Evolutionary conservation across 2,113 vertebrate genomes (phyloP).

Genomic region (Amblyopsis rosae): DNA sequence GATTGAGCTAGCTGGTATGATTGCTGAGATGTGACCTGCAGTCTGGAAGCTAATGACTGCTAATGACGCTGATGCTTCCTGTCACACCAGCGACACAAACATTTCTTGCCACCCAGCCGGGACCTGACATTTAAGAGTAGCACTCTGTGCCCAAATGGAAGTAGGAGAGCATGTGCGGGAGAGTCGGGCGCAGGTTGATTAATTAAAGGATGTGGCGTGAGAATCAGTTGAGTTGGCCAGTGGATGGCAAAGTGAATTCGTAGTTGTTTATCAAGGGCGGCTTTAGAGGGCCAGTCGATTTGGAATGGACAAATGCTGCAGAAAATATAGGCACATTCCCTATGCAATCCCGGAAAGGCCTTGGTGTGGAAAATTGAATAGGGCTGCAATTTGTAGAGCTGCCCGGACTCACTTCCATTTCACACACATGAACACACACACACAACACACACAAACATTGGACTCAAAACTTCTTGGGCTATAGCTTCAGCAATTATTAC

Average conservation of each 20-base stretch:
- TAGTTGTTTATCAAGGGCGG: constrained; percentile 32
- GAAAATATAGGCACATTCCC: constrained; percentile 30
- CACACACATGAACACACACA: constrained; percentile 2
- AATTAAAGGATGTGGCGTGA: background rate
- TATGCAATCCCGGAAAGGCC: constrained; percentile 27
- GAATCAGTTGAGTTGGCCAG: background rate
- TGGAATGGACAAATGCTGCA: constrained; percentile 13
- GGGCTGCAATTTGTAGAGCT: constrained; percentile 51
- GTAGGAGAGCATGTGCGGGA: background rate
- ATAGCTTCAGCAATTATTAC: constrained; percentile 1
- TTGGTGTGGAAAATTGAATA: constrained; percentile 62
- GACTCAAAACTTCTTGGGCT: background rate
- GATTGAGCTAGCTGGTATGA: constrained; percentile 11
- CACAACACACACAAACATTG: constrained; percentile 15
- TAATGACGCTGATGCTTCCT: constrained; percentile 54
- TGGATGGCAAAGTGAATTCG: background rate
- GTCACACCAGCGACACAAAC: constrained; percentile 47
- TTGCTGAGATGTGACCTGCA: constrained; percentile 29
- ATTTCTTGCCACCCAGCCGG: constrained; percentile 36
- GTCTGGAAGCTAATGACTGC: constrained; percentile 52
- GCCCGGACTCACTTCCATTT: background rate
- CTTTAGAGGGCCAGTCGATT: constrained; percentile 27
- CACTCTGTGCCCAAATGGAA: constrained; percentile 8
- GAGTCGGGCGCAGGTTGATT: background rate
- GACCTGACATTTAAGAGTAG: constrained; percentile 53